These are phyloP conservation scores for Agonopterix arenella DNA, from an alignment of 2,888 invertebrate species.

Conservation along the genomic window DNA sequence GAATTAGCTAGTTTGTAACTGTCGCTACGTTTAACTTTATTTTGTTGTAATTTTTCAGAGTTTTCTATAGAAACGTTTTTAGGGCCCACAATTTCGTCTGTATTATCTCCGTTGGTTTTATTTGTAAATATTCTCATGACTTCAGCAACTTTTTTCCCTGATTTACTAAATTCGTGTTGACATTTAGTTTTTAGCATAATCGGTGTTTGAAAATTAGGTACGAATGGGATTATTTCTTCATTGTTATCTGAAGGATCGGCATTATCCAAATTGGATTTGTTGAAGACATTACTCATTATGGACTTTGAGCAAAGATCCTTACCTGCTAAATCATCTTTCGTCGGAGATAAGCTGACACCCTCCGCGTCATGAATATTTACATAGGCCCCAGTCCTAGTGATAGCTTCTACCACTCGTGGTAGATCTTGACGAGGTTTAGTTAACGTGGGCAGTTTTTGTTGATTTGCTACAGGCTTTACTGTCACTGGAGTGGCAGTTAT, in stretches of 20 bases:
- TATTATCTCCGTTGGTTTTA: conserved; percentile 40
- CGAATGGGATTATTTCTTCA: conserved; percentile 57
- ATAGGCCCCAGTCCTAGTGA: conserved; percentile 79
- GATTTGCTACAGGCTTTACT: conserved; percentile 35
- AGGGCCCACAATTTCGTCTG: conserved; percentile 24
- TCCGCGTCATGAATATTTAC: conserved; percentile 83
- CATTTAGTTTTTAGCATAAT: conserved; percentile 58
- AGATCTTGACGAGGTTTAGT: conserved; percentile 49
- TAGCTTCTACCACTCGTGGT: conserved; percentile 64
- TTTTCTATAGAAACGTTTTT: conserved; percentile 23
- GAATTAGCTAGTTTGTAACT: conserved; percentile 90
- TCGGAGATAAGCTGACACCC: conserved; percentile 76
- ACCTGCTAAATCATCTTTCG: conserved; percentile 83
- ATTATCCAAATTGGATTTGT: conserved; percentile 32
- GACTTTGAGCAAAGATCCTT: conserved; percentile 66
- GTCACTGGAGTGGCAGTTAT: conserved; percentile 75
- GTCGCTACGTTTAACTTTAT: conserved; percentile 86
- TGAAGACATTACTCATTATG: conserved; percentile 31
- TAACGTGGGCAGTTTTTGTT: conserved; percentile 30
- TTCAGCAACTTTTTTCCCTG: conserved; percentile 59
- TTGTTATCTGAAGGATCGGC: conserved; percentile 31
- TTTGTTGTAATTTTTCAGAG: conserved; percentile 40
- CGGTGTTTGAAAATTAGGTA: conserved; percentile 68
- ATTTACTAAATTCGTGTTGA: conserved; percentile 38
- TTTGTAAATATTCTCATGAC: conserved; percentile 67